Base-by-base conservation (phyloP, 2,797 vertebrate species). In the Melanotaenia boesemani region DNA sequence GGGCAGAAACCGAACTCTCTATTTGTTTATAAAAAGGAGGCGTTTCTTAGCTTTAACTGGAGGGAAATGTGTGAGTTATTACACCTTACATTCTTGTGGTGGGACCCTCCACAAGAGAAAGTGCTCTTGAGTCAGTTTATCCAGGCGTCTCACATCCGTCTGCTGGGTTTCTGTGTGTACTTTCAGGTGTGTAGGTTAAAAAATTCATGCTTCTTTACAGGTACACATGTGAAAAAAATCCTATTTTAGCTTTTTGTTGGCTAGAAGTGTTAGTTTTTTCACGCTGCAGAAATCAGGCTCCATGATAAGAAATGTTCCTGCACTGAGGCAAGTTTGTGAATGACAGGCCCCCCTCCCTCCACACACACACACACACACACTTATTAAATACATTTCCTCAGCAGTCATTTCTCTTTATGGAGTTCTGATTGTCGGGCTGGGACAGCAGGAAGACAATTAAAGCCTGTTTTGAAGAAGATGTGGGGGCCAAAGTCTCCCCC, bases 81-180 rank as follows among this genome's bases (percentile, higher is more conserved):
- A 90, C 76, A 79, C 69, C 77, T 80, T 79, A 64, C 84, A 89
- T 93, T 91, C 86, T 80, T 93, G 88, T 5, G 86, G 91, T 13
- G 26, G 77, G 82, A 86, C 85, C 81, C 74, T 85, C 80, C 82
- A 67, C 1, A 57, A 71, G 73, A 80, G 75, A 83, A 83, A 89
- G 89, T 74, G 84, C 82, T 74, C 62, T 76, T 61, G 61, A 56
- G 73, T 34, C 30, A 12, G 44, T 63, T 32, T 52, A 22, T 22
- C 9, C 48, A 22, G 9, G 9, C n/a, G n/a, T 52, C 48, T 52
- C n/a, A 48, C 76, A 63, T 46, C 76, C 81, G n/a, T 67, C 56
- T 6, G 48, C 67, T 37, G 59, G 4, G 48, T 61, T 15, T 59
- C 36, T 74, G 72, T 82, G 72, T 82, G 57, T 87, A 74, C 87